phyloP scores from a whole-genome alignment of 2,113 vertebrate genomes.

The Corythaeola cristata region DNA sequence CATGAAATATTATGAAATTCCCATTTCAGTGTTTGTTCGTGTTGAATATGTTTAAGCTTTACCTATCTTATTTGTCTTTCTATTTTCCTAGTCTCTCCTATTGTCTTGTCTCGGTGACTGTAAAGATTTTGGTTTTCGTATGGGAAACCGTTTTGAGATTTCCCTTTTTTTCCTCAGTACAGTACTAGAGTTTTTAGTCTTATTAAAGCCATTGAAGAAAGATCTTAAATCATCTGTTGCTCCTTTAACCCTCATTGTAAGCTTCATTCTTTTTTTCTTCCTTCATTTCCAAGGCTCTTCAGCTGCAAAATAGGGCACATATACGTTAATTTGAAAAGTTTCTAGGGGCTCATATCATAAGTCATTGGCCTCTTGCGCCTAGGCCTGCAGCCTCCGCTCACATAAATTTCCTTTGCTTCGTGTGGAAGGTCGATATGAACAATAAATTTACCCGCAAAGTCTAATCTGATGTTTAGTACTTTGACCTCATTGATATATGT shows the following conservation, averaged over 20 bases:
- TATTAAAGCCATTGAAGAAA: neutral
- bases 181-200: neutral
- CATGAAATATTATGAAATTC: neutral
- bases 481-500: neutral
- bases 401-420: conserved; percentile 9
- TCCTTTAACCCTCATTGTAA: neutral
- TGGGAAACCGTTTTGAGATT: neutral
- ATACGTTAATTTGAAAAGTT: neutral
- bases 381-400: neutral
- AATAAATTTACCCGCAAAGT: neutral
- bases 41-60: neutral
- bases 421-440: neutral
- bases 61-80: neutral
- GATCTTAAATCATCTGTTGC: neutral
- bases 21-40: neutral
- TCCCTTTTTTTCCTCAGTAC: neutral
- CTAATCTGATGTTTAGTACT: neutral
- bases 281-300: neutral
- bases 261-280: neutral
- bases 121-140: neutral
- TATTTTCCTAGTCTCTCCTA: neutral
- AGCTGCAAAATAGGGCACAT: neutral
- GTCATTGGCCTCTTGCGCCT: neutral
- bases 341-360: neutral
- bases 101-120: neutral